Evolutionary conservation across 2,888 invertebrate genomes (phyloP).

Genomic region (Mechanitis messenoides): DNA sequence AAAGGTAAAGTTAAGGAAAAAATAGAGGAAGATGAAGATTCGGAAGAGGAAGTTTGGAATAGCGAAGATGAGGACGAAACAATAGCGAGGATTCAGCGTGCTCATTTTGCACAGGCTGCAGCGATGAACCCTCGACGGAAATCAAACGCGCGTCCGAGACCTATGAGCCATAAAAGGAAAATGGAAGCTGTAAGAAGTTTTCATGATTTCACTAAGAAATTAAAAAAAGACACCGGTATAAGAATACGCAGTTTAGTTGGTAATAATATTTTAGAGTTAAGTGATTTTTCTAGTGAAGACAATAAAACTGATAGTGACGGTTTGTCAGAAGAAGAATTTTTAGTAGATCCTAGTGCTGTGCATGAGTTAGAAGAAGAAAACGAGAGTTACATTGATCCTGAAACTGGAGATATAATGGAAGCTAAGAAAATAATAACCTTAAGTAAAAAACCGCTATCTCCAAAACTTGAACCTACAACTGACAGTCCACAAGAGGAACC

Average conservation of each 20-base stretch:
- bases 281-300: slow-evolving; percentile 69
- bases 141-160: slow-evolving; percentile 53
- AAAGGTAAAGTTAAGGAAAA: slow-evolving; percentile 53
- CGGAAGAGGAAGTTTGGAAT: slow-evolving; percentile 60
- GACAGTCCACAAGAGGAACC: slow-evolving; percentile 38
- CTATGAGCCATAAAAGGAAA: slow-evolving; percentile 71
- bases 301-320: slow-evolving; percentile 69
- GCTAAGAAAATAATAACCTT: slow-evolving; percentile 38
- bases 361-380: slow-evolving; percentile 66
- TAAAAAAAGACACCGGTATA: slow-evolving; percentile 73
- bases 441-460: slow-evolving; percentile 27
- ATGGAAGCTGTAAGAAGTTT: slow-evolving; percentile 72
- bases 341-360: slow-evolving; percentile 67
- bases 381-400: slow-evolving; percentile 72
- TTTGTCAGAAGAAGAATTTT: slow-evolving; percentile 70
- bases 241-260: slow-evolving; percentile 69
- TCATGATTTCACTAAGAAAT: slow-evolving; percentile 71
- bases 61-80: slow-evolving; percentile 72
- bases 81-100: slow-evolving; percentile 68
- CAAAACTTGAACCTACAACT: slow-evolving; percentile 18
- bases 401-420: slow-evolving; percentile 69
- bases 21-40: slow-evolving; percentile 52
- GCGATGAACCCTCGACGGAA: slow-evolving; percentile 63
- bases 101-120: slow-evolving; percentile 66
- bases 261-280: slow-evolving; percentile 67